Base-by-base conservation (phyloP, 2,888 invertebrate species). In the Doris montereyensis region DNA sequence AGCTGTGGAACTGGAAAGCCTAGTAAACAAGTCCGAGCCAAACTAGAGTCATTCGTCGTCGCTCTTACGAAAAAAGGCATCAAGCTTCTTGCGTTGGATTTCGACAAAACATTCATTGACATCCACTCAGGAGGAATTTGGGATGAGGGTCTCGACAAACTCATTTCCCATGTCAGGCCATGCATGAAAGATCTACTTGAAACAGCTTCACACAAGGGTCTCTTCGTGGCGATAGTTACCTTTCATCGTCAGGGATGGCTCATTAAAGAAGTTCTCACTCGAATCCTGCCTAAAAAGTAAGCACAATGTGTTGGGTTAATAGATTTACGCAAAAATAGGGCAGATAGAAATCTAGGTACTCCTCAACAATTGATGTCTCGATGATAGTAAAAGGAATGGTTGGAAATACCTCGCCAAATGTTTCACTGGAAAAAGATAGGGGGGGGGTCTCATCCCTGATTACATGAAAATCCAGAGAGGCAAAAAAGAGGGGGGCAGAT, bases 81-180 rank as follows among this genome's bases (percentile, higher is more conserved):
- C 52, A 86, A 87, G 62, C 83, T 90, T 32, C 79, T 90, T 35
- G 90, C 90, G 0, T 78, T 89, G 0, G 90, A 90, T 82, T 90
- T 90, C 81, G 90, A 90, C 81, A 85, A 87, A 78, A 89, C 90
- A 8, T 83, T 89, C 41, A 86, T 90, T 58, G 86, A 85, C 8
- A 86, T 89, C 57, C 90, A 90, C 77, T 88, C 90, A 10, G 87
- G 87, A 24, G 90, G 90, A 1, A 81, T 83, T 34, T 90, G 89
- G 90, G 84, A 86, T 73, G 86, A 87, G 26, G 84, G 84, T 21
- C 83, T 85, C 3, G 86, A 87, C 21, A 87, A 86, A 58, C 82
- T 90, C 30, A 84, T 83, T 1, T 81, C 84, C 24, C 86, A 88
- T 74, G 86, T 89, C 32, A 82, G 89, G 8, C 89, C 89, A 0